phyloP scores from a whole-genome alignment of 53 echinoderm and acorn worm genomes.

The Temnopleurus reevesii region DNA sequence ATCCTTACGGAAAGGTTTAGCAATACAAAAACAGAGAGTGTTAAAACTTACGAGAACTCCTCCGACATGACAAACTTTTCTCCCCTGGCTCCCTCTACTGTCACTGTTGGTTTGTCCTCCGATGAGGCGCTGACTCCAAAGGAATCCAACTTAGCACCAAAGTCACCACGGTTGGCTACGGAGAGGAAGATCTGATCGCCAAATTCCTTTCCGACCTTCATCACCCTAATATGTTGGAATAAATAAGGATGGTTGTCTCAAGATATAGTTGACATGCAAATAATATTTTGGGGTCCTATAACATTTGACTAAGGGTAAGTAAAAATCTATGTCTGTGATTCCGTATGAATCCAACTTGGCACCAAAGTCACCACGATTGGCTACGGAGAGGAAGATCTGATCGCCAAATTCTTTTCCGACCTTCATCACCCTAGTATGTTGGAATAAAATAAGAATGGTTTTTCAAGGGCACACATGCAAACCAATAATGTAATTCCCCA shows the following conservation, averaged over 20 bases:
- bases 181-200: conserved; percentile 69
- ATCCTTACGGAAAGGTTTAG: too few species aligned
- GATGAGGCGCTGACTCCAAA: conserved; percentile 1
- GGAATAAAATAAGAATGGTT: too few species aligned
- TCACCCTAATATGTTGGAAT: conserved; percentile 75
- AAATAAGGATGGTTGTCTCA: too few species aligned
- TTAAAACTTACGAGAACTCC: conserved; percentile 74
- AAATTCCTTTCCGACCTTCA: conserved; percentile 83
- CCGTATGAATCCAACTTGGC: conserved; percentile 61
- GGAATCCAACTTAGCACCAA: conserved; percentile 50
- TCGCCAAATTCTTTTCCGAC: conserved; percentile 72
- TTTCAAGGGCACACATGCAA: too few species aligned
- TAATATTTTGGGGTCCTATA: too few species aligned
- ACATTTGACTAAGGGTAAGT: too few species aligned
- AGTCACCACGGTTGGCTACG: conserved; percentile 65
- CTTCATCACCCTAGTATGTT: conserved; percentile 88
- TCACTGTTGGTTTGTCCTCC: conserved; percentile 43
- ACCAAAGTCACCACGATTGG: conserved; percentile 55
- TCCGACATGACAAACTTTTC: conserved; percentile 87
- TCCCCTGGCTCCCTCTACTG: conserved; percentile 60
- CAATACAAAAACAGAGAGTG: neutral
- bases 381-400: conserved; percentile 73
- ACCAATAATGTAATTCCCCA: too few species aligned
- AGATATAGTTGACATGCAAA: too few species aligned
- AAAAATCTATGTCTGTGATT: too few species aligned